Percentiles rank a stretch among this genome's conserved stretches.
Evolutionary conservation across 1,140 invertebrate species (phyloP).

Genomic region (Ladona fulva): DNA sequence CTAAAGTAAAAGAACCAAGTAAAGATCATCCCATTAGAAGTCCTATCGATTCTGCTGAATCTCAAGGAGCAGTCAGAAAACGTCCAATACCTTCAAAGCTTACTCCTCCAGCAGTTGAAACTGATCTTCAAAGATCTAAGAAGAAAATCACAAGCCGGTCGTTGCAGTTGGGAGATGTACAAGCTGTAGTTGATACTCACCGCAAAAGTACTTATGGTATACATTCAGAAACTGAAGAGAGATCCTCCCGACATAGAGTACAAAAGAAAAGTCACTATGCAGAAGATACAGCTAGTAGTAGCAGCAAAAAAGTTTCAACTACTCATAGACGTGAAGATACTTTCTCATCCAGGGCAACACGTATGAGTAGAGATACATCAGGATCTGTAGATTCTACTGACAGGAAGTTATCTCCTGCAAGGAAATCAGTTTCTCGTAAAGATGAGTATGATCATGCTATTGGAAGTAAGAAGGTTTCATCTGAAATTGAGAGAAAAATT

Average conservation of each 20-base stretch:
- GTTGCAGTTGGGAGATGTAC: neutral
- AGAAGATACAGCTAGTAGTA: neutral
- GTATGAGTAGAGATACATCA: neutral
- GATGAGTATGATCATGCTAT: too few species aligned
- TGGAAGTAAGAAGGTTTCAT: too few species aligned
- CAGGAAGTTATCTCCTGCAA: too few species aligned
- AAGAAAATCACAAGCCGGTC: neutral
- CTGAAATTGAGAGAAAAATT: too few species aligned
- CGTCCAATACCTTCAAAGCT: neutral
- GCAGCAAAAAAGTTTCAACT: neutral
- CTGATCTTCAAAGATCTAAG: neutral
- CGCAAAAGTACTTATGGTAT: neutral
- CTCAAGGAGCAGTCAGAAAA: neutral
- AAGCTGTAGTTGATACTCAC: neutral
- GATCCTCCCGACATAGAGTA: neutral
- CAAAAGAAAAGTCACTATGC: neutral
- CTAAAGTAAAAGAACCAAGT: neutral
- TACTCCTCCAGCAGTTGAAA: neutral
- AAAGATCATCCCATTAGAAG: neutral
- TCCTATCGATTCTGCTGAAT: neutral
- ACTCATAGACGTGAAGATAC: neutral
- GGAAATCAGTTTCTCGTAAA: too few species aligned
- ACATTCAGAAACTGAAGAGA: neutral
- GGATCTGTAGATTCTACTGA: neutral
- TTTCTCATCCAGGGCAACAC: neutral